These are phyloP conservation scores for Illadopsis cleaveri DNA, from an alignment of 2,113 vertebrate species.

Conservation along the genomic window DNA sequence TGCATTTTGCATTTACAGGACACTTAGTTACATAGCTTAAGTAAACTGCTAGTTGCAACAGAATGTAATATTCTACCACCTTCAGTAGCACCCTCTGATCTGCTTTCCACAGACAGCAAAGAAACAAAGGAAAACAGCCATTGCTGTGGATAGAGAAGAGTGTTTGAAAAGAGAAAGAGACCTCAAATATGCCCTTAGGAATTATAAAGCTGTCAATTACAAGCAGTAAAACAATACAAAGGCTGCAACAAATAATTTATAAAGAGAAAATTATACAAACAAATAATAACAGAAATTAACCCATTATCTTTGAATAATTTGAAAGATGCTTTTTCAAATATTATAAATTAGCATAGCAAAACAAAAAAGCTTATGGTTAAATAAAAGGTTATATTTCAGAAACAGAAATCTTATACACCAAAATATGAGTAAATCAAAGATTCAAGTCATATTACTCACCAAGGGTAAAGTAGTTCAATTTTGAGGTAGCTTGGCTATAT, in stretches of 20 bases:
- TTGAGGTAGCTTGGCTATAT: conserved; percentile 47
- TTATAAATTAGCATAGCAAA: neutral
- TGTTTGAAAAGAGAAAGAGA: conserved; percentile 79
- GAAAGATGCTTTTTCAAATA: neutral
- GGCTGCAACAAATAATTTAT: conserved; percentile 67
- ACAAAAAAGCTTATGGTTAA: neutral
- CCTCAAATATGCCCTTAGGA: conserved; percentile 72
- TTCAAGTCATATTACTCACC: conserved; percentile 21
- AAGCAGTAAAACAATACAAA: conserved; percentile 69
- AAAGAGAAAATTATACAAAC: conserved; percentile 41
- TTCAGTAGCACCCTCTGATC: conserved; percentile 75
- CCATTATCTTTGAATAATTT: neutral
- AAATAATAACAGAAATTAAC: conserved; percentile 44
- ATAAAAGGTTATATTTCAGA: neutral
- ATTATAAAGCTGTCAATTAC: conserved; percentile 81
- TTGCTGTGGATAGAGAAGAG: conserved; percentile 64
- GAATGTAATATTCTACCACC: conserved; percentile 70
- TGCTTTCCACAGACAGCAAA: conserved; percentile 76
- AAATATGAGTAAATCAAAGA: conserved; percentile 60
- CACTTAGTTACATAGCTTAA: conserved; percentile 62
- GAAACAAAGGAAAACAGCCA: conserved; percentile 80
- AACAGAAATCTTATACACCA: conserved; percentile 10
- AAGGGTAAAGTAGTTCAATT: conserved; percentile 36
- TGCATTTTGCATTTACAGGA: conserved; percentile 66
- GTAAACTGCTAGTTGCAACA: conserved; percentile 73